Percentiles rank a stretch among this genome's conserved stretches.
Conservation (phyloP, 2,888 invertebrate species). For the Physocephala rufipes region DNA sequence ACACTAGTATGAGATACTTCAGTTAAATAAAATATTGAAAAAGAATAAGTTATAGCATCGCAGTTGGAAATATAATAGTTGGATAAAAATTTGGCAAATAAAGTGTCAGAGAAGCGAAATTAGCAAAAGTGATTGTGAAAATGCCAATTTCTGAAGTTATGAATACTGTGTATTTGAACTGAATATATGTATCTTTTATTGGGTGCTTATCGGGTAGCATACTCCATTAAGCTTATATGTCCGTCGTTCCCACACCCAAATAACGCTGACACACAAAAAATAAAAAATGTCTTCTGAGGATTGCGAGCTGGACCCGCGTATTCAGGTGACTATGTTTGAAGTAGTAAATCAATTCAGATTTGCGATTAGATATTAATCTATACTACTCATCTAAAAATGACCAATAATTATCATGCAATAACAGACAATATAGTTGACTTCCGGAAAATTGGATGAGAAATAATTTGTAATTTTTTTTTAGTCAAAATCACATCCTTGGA, state of each 20-base stretch:
- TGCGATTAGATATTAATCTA: too few relatives aligned
- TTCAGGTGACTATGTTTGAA: constrained; percentile 61
- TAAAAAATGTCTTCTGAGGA: constrained; percentile 52
- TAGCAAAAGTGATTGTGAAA: neutral
- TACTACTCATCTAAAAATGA: too few relatives aligned
- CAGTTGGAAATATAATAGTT: too few relatives aligned
- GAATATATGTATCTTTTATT: neutral
- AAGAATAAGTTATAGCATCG: neutral
- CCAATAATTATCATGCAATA: too few relatives aligned
- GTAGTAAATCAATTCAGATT: too few relatives aligned
- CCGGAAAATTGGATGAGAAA: too few relatives aligned
- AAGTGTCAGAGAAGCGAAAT: too few relatives aligned
- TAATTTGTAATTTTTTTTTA: too few relatives aligned
- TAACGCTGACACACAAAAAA: neutral
- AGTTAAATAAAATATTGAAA: constrained; percentile 6
- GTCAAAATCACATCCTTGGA: too few relatives aligned
- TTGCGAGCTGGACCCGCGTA: constrained; percentile 63
- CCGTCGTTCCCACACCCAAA: neutral
- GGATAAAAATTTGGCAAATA: too few relatives aligned
- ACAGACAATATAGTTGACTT: too few relatives aligned
- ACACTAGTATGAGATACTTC: neutral
- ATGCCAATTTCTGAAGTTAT: neutral
- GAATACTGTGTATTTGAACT: neutral
- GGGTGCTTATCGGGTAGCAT: neutral
- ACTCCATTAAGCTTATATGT: neutral